Evolutionary conservation across 2,888 invertebrate species (phyloP).

Genomic region (Amiota communis): DNA sequence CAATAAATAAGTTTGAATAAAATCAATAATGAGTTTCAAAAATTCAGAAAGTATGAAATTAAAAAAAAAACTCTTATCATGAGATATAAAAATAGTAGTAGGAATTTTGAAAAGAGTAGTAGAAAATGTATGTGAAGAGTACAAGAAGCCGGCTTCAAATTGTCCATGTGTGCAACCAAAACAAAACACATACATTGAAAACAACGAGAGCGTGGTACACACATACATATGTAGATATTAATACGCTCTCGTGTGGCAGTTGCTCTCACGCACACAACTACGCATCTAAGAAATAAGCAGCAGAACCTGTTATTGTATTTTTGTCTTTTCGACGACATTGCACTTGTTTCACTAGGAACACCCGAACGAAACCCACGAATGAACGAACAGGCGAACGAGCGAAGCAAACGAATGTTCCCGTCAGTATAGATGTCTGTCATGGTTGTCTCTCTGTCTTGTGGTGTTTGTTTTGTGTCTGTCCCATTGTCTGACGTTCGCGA

Average conservation of each 20-base stretch:
- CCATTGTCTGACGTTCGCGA: slow-evolving; percentile 48
- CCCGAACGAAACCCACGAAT: not conserved
- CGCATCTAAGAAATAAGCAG: not conserved
- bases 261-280: slow-evolving; percentile 12
- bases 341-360: slow-evolving; percentile 55
- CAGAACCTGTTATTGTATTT: slow-evolving; percentile 53
- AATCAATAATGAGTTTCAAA: too few species aligned
- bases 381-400: too few species aligned
- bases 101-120: slow-evolving; percentile 37
- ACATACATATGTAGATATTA: slow-evolving; percentile 34
- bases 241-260: slow-evolving; percentile 33
- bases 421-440: too few species aligned
- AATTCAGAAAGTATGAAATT: too few species aligned
- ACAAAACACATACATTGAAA: slow-evolving; percentile 62
- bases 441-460: slow-evolving; percentile 51
- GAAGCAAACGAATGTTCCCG: too few species aligned
- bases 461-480: slow-evolving; percentile 55
- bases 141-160: slow-evolving; percentile 18
- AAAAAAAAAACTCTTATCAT: not conserved
- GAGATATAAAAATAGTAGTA: slow-evolving; percentile 37
- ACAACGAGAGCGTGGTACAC: slow-evolving; percentile 38
- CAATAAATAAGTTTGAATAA: too few species aligned
- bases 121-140: slow-evolving; percentile 13
- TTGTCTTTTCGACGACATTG: slow-evolving; percentile 51
- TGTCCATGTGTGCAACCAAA: slow-evolving; percentile 58